Conservation (phyloP, 2,888 invertebrate genomes). For the Spialia ferax region DNA sequence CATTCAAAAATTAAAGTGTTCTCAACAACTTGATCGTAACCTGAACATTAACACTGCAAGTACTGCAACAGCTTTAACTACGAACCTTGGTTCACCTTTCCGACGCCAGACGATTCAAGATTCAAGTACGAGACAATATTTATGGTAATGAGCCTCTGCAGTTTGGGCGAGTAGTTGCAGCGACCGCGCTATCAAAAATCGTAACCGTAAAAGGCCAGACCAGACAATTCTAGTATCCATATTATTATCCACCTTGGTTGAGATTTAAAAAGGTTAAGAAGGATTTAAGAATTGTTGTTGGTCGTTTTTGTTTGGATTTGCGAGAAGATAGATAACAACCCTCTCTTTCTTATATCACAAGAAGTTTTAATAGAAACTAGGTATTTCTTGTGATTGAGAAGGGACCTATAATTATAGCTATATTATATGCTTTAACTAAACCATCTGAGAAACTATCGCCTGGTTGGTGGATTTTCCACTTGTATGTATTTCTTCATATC, state of each 20-base stretch:
- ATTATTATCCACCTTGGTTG: slow-evolving; percentile 11
- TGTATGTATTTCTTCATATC: no score
- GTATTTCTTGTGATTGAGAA: no score
- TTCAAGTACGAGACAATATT: slow-evolving; percentile 29
- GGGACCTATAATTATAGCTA: no score
- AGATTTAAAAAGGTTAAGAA: slow-evolving; percentile 13
- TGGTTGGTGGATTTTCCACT: no score
- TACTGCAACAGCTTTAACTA: no score
- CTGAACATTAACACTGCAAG: neutral
- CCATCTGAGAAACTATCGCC: no score
- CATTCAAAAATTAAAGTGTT: neutral
- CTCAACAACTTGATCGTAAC: neutral
- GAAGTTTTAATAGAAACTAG: no score
- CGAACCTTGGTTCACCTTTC: slow-evolving; percentile 22
- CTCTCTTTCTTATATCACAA: no score
- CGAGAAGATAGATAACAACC: neutral
- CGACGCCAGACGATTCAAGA: slow-evolving; percentile 19
- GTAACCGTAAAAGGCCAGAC: slow-evolving; percentile 10
- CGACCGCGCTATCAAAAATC: slow-evolving; percentile 19
- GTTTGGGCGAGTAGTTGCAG: neutral
- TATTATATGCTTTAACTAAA: no score
- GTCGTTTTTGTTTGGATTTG: neutral
- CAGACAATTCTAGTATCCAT: slow-evolving; percentile 3
- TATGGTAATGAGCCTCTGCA: slow-evolving; percentile 25
- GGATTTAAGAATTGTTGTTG: neutral